Evolutionary conservation across 2,797 vertebrate species (phyloP).

Genomic region (Syncerus caffer): DNA sequence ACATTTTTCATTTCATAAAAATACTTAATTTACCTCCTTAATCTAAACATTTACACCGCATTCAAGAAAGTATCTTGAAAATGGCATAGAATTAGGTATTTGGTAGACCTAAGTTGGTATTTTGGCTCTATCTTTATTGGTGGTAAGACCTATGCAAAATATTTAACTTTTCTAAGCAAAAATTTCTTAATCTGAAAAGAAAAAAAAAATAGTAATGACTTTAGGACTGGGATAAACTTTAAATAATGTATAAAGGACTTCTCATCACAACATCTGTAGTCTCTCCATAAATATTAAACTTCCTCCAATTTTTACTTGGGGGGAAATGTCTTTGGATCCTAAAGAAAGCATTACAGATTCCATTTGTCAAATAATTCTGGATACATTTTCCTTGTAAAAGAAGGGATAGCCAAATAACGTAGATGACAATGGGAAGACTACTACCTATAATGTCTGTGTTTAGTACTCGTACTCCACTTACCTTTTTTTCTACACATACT

Average conservation of each 20-base stretch:
- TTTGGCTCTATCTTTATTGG: neutral
- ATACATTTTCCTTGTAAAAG: neutral
- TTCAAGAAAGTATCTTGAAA: neutral
- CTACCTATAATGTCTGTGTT: neutral
- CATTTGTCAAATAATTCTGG: neutral
- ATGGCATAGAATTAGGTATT: neutral
- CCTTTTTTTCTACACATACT: neutral
- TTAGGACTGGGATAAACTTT: neutral
- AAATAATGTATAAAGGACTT: constrained; percentile 1
- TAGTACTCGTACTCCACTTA: neutral
- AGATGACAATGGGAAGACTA: neutral
- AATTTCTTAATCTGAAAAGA: neutral
- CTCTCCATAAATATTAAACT: neutral
- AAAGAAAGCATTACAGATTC: neutral
- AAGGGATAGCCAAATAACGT: neutral
- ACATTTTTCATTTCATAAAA: neutral
- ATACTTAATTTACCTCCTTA: neutral
- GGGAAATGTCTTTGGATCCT: neutral
- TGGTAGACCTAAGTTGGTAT: neutral
- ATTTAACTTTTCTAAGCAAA: neutral
- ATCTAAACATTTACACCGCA: neutral
- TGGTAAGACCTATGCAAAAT: neutral
- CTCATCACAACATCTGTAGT: neutral
- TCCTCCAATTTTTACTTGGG: neutral
- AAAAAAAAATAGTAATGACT: neutral